A percentile compares a stretch with the other conserved stretches of the same genome.
These are phyloP conservation scores for Lycaena phlaeas DNA, from an alignment of 2,888 invertebrate genomes.

Conservation along the genomic window DNA sequence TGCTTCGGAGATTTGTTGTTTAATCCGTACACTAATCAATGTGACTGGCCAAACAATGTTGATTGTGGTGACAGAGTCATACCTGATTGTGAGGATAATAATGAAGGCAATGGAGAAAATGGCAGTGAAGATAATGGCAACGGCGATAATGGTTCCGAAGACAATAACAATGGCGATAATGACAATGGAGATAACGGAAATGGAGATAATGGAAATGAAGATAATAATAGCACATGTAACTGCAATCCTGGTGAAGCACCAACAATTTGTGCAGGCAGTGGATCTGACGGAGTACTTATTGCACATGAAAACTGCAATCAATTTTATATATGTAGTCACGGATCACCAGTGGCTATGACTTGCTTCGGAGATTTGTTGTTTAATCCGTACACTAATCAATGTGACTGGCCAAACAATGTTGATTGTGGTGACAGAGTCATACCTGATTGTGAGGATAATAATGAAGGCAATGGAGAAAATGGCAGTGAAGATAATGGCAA, in stretches of 20 bases:
- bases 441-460: constrained; percentile 11
- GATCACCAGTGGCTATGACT: constrained; percentile 20
- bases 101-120: constrained; percentile 10
- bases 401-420: constrained; percentile 13
- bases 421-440: constrained; percentile 14
- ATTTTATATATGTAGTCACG: too few relatives aligned
- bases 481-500: background rate
- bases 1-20: constrained; percentile 27
- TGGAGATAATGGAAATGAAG: constrained; percentile 5
- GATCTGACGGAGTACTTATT: constrained; percentile 28
- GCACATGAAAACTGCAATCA: constrained; percentile 34
- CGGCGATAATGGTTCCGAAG: constrained; percentile 4
- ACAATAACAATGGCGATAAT: background rate
- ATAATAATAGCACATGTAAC: constrained; percentile 13
- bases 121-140: constrained; percentile 8
- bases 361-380: constrained; percentile 23
- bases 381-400: constrained; percentile 18
- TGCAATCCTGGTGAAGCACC: constrained; percentile 23
- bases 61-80: constrained; percentile 25
- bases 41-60: constrained; percentile 31
- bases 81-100: constrained; percentile 13
- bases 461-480: constrained; percentile 10
- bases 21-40: constrained; percentile 24
- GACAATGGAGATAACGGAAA: constrained; percentile 2
- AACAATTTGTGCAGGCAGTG: constrained; percentile 22